A percentile compares a stretch with the other conserved stretches of the same genome.
Evolutionary conservation across 2,888 invertebrate genomes (phyloP).

Genomic region (Unio pictorum): DNA sequence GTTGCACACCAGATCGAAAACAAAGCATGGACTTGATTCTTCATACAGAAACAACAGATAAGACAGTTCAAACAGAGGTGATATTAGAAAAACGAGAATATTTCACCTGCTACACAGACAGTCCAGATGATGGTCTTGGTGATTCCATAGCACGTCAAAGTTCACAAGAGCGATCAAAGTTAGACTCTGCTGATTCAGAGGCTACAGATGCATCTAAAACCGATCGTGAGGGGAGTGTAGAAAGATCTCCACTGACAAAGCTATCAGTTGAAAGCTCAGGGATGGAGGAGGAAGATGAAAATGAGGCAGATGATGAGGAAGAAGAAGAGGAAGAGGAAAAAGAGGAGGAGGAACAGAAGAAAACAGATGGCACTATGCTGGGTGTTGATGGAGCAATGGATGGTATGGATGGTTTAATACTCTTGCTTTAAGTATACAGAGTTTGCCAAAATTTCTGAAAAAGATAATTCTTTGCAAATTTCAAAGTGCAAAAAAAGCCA

Average conservation of each 20-base stretch:
- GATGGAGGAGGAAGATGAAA: slow-evolving; percentile 44
- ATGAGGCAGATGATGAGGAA: slow-evolving; percentile 38
- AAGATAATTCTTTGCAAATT: too few relatives aligned
- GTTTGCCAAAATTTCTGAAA: too few relatives aligned
- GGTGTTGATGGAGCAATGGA: too few relatives aligned
- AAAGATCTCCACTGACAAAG: slow-evolving; percentile 62
- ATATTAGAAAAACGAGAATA: slow-evolving; percentile 39
- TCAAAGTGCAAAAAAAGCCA: too few relatives aligned
- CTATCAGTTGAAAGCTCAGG: slow-evolving; percentile 72
- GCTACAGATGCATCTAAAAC: slow-evolving; percentile 53
- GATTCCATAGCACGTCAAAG: slow-evolving; percentile 63
- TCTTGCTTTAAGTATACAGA: too few relatives aligned
- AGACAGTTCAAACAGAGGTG: slow-evolving; percentile 45
- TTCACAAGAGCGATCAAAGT: slow-evolving; percentile 53
- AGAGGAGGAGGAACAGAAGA: slow-evolving; percentile 19
- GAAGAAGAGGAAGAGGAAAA: slow-evolving; percentile 13
- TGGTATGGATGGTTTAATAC: too few relatives aligned
- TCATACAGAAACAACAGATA: slow-evolving; percentile 43
- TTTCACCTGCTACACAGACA: slow-evolving; percentile 52
- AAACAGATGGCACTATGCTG: slow-evolving; percentile 6
- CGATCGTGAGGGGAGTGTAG: slow-evolving; percentile 48
- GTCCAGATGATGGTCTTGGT: slow-evolving; percentile 68
- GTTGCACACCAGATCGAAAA: slow-evolving; percentile 58
- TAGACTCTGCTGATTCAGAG: slow-evolving; percentile 60
- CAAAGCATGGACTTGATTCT: slow-evolving; percentile 54